Percentiles rank a stretch among this genome's conserved stretches.
These are phyloP conservation scores for Dorcus parallelipipedus DNA, from an alignment of 2,888 invertebrate genomes.

Conservation along the genomic window DNA sequence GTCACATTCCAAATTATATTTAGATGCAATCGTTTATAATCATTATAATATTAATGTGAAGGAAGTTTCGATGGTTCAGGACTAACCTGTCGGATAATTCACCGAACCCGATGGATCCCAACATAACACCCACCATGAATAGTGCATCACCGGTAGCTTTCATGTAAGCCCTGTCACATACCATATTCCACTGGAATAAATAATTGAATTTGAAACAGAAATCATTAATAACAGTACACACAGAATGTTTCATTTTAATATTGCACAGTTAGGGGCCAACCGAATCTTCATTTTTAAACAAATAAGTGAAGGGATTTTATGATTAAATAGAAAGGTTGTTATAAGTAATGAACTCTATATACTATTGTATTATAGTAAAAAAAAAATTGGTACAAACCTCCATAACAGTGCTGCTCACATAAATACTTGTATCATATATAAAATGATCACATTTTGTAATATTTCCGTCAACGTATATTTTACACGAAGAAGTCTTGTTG, in stretches of 20 bases:
- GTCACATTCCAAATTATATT: not conserved
- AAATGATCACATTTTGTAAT: constrained; percentile 53
- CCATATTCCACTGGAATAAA: constrained; percentile 60
- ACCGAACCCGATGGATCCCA: constrained; percentile 70
- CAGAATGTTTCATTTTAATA: no score
- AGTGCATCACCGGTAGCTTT: constrained; percentile 64
- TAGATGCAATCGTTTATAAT: not conserved
- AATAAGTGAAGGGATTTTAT: no score
- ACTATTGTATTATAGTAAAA: not conserved
- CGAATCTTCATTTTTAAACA: not conserved
- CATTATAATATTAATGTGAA: not conserved
- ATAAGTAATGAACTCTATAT: constrained; percentile 34
- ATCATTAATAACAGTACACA: not conserved
- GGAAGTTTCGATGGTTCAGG: not conserved
- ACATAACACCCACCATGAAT: constrained; percentile 70
- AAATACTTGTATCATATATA: constrained; percentile 60
- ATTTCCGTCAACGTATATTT: constrained; percentile 49
- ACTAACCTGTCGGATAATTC: constrained; percentile 63
- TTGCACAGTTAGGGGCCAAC: no score
- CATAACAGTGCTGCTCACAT: constrained; percentile 61
- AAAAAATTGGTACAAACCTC: constrained; percentile 51
- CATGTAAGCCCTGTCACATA: constrained; percentile 62
- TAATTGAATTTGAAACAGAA: no score
- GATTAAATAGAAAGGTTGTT: not conserved
- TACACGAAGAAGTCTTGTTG: constrained; percentile 54